Evolutionary conservation across 1,140 invertebrate species (phyloP), one percentile per base, ranked within the genome.

Genomic region (Procambarus clarkii): DNA sequence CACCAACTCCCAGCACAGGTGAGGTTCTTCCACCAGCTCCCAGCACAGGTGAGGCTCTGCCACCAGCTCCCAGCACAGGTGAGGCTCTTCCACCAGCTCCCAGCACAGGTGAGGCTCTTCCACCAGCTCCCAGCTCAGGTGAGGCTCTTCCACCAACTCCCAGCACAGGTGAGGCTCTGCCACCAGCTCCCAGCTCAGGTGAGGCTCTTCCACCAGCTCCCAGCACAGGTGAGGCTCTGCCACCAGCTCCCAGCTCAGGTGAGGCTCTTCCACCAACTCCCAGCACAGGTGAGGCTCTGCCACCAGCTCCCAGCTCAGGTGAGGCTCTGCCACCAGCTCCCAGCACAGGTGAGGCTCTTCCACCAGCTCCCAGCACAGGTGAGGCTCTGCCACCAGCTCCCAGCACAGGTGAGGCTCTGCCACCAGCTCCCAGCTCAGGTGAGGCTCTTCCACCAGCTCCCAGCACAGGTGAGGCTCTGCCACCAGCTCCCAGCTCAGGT

Each of bases 1-100:
- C 83, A 86, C 71, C 83, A 86, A 45, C 24, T 86, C 7, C 5
- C 60, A 21, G 71, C n/a, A 4, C 21, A 86, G 83, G 83, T 86
- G 0, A n/a, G n/a, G n/a, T n/a, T 86, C 0, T 86, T 86, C 71
- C 83, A 86, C 71, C 83, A 86, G n/a, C 24, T 86, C 7, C 5
- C 60, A 21, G 71, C n/a, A 4, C 21, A 86, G 83, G 83, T 86
- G 0, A n/a, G n/a, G 45, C 83, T 86, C 0, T 86, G 77, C 71
- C 83, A 86, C 71, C 83, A 86, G n/a, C 24, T 86, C 7, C 5
- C 60, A 21, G 71, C n/a, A 4, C 21, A 86, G 83, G 83, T 86
- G 0, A n/a, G n/a, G 45, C 83, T 86, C 0, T 86, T 86, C 71
- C 83, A 86, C 71, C 83, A 86, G n/a, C 24, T 86, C 7, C 5